Conservation (phyloP, 2,888 invertebrate genomes). For the Mythimna lalbum region DNA sequence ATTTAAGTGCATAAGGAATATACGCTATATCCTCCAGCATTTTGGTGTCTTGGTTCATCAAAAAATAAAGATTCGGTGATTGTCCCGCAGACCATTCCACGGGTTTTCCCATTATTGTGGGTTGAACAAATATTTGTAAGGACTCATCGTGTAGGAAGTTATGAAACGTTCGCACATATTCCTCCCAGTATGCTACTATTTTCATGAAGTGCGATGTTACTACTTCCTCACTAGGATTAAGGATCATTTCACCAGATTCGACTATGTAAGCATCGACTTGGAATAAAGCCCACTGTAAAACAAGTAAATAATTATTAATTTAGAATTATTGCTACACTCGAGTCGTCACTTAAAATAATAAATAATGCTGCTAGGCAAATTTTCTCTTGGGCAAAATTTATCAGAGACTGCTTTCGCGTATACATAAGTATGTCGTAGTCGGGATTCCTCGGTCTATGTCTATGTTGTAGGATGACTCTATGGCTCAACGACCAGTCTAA, state of each 20-base stretch:
- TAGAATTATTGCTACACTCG: not conserved
- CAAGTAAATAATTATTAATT: not conserved
- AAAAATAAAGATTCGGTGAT: conserved; percentile 93
- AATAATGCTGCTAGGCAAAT: no score
- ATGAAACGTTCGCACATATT: conserved; percentile 92
- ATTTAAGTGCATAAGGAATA: conserved; percentile 90
- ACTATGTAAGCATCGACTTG: conserved; percentile 90
- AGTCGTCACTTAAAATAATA: not conserved
- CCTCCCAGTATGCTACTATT: conserved; percentile 92
- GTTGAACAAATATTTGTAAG: conserved; percentile 94
- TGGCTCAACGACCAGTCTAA: not conserved
- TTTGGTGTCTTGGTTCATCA: conserved; percentile 92
- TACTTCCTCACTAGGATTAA: conserved; percentile 92
- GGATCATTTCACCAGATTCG: conserved; percentile 79
- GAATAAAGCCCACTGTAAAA: conserved; percentile 91
- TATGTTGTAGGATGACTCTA: not conserved
- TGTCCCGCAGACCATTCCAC: conserved; percentile 94
- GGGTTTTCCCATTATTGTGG: conserved; percentile 95
- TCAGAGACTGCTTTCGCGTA: not conserved
- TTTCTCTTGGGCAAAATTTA: not conserved
- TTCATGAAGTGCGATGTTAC: conserved; percentile 91
- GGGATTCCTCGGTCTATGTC: not conserved
- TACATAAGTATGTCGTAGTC: not conserved
- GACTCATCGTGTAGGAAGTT: conserved; percentile 93
- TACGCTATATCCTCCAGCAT: conserved; percentile 89